These are phyloP conservation scores for Alfaro cultratus DNA, from an alignment of 2,797 vertebrate species.

Conservation along the genomic window DNA sequence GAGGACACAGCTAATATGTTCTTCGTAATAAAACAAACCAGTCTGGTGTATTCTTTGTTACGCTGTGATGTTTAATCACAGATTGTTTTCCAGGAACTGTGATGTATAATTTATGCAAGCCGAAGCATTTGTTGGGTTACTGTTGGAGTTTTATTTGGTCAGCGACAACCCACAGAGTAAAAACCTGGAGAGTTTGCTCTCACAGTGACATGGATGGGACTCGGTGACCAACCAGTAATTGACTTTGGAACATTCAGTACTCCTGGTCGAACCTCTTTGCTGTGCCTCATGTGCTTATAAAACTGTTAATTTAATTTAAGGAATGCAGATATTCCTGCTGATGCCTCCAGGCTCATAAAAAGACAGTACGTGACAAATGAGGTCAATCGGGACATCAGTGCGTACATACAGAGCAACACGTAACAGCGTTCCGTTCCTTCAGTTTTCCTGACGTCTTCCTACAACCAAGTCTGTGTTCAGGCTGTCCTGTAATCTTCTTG, in stretches of 20 bases:
- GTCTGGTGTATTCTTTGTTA: background rate
- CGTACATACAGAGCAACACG: background rate
- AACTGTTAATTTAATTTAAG: constrained; percentile 36
- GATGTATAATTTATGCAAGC: background rate
- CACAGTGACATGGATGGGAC: constrained; percentile 12
- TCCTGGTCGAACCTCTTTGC: constrained; percentile 21
- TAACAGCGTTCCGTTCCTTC: background rate
- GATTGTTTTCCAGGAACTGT: constrained; percentile 7
- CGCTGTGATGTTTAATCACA: constrained; percentile 10
- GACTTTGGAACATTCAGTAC: constrained; percentile 43
- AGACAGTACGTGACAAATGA: constrained; percentile 11
- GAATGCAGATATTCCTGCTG: constrained; percentile 64
- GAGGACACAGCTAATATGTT: constrained; percentile 19
- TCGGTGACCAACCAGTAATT: constrained; percentile 26
- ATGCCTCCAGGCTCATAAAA: constrained; percentile 40
- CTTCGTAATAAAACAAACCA: constrained; percentile 8
- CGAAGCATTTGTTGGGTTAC: constrained; percentile 12
- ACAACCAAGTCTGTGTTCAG: background rate
- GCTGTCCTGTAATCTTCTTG: background rate
- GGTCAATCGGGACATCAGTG: background rate
- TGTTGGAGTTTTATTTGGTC: background rate
- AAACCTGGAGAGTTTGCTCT: constrained; percentile 20
- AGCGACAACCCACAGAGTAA: constrained; percentile 16
- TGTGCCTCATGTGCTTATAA: constrained; percentile 16
- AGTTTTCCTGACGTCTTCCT: background rate